phyloP scores from a whole-genome alignment of 2,888 invertebrate genomes.

The Caenorhabditis auriculariae region DNA sequence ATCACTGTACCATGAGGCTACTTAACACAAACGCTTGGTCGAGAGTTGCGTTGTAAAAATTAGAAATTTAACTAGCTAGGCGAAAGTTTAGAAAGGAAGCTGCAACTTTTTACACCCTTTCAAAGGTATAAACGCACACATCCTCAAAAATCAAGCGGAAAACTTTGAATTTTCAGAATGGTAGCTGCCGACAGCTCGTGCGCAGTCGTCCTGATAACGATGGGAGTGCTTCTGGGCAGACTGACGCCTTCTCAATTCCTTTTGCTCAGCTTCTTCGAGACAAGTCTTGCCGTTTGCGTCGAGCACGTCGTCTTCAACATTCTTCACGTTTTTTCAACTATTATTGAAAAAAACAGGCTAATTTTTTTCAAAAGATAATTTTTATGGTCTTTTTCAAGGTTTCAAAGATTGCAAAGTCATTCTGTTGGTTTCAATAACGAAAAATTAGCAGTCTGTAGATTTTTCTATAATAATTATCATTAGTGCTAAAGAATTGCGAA shows the following conservation, averaged over 20 bases:
- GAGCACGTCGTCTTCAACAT: constrained; percentile 62
- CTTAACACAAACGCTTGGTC: too few relatives aligned
- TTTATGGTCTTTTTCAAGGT: too few relatives aligned
- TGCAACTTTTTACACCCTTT: too few relatives aligned
- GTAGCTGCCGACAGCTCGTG: constrained; percentile 66
- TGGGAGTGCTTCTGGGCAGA: constrained; percentile 68
- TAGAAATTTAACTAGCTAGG: too few relatives aligned
- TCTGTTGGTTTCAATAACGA: not conserved
- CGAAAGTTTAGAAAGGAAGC: too few relatives aligned
- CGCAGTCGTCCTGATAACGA: constrained; percentile 68
- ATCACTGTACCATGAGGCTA: too few relatives aligned
- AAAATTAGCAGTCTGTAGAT: not conserved
- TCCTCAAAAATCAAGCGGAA: not conserved
- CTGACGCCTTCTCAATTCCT: constrained; percentile 65
- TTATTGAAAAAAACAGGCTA: not conserved
- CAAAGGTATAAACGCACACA: too few relatives aligned
- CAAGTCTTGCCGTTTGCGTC: constrained; percentile 64
- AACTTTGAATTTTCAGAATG: constrained; percentile 58
- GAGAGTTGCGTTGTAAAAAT: not conserved
- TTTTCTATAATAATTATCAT: too few relatives aligned
- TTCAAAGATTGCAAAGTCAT: too few relatives aligned
- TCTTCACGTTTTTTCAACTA: constrained; percentile 40
- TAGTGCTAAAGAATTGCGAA: too few relatives aligned
- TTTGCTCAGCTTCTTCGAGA: constrained; percentile 66
- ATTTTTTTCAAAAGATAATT: too few relatives aligned